Evolutionary conservation across 2,888 invertebrate genomes (phyloP), one percentile per base, ranked within the genome.

Genomic region (Osmoderma eremita): DNA sequence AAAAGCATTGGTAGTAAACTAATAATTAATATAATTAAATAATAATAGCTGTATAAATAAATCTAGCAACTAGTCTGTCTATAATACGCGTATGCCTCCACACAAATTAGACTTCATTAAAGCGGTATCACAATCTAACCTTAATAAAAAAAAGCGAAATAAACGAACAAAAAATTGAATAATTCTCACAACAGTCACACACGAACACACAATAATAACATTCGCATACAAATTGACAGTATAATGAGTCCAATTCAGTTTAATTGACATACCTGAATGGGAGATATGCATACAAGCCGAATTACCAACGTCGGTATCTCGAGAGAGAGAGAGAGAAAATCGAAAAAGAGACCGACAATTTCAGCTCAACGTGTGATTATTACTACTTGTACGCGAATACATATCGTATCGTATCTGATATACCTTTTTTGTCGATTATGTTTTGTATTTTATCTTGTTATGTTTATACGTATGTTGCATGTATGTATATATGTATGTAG

Each of bases 161-260:
- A 18, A 53, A 53, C 15, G n/a, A 18, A 38, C 13, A 38, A 53
- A 39, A 24, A 53, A 39, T 30, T 12, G n/a, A 53, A 53, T 53
- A 18, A 53, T 38, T 38, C 20, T 49, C 49, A 49, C 53, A 61
- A 61, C 36, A 45, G 58, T 61, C 58, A 45, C 41, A 56, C 58
- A 41, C 48, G 20, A 8, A 20, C 45, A 30, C 58, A 17, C 45
- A 61, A 61, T 61, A 61, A 61, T 61, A 61, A 61, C 45, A 61
- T 61, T 61, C 58, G 58, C 58, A 61, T 61, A 61, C 30, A 61
- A 61, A 61, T 61, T 61, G 58, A 61, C 58, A 61, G 58, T 45
- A 48, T 61, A 61, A 61, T 61, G 45, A 61, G 58, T 24, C 24
- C 58, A 45, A 61, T 61, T 61, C 58, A 45, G 20, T 22, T 61